These are phyloP conservation scores for Agraylea sexmaculata DNA, from an alignment of 1,140 invertebrate species.

Conservation along the genomic window DNA sequence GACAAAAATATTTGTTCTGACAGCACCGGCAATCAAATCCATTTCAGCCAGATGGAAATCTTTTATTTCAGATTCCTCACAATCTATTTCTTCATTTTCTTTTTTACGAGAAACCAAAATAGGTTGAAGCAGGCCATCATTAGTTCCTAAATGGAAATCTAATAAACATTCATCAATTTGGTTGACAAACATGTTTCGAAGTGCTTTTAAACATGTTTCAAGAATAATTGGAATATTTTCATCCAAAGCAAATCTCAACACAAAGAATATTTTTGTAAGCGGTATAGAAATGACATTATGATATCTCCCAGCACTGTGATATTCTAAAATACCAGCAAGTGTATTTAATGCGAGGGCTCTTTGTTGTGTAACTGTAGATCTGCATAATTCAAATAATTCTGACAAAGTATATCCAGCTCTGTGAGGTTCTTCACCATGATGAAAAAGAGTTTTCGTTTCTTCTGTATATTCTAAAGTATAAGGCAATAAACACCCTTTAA, in stretches of 20 bases:
- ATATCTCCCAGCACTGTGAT: constrained; percentile 59
- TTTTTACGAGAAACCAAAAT: constrained; percentile 42
- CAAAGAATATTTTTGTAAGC: constrained; percentile 59
- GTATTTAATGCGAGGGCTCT: constrained; percentile 65
- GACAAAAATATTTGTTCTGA: constrained; percentile 65
- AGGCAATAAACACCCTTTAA: constrained; percentile 55
- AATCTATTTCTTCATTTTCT: constrained; percentile 42
- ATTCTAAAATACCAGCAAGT: constrained; percentile 64
- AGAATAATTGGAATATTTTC: constrained; percentile 63
- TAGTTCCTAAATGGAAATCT: constrained; percentile 55
- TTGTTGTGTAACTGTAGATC: constrained; percentile 64
- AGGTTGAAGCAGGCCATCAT: constrained; percentile 51
- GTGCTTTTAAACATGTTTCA: constrained; percentile 56
- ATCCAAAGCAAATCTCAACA: constrained; percentile 75
- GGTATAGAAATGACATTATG: constrained; percentile 52
- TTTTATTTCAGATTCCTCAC: constrained; percentile 57
- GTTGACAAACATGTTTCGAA: constrained; percentile 61
- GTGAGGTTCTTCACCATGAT: constrained; percentile 85
- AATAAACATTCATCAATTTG: constrained; percentile 65
- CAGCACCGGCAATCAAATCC: constrained; percentile 58
- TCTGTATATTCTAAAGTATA: constrained; percentile 48
- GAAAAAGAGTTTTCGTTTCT: constrained; percentile 56
- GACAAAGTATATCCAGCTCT: constrained; percentile 79
- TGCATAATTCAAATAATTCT: constrained; percentile 66
- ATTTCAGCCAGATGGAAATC: constrained; percentile 67